Percentiles rank a stretch among this genome's conserved stretches.
Evolutionary conservation across 2,888 invertebrate genomes (phyloP).

Genomic region (Melipona bicolor): DNA sequence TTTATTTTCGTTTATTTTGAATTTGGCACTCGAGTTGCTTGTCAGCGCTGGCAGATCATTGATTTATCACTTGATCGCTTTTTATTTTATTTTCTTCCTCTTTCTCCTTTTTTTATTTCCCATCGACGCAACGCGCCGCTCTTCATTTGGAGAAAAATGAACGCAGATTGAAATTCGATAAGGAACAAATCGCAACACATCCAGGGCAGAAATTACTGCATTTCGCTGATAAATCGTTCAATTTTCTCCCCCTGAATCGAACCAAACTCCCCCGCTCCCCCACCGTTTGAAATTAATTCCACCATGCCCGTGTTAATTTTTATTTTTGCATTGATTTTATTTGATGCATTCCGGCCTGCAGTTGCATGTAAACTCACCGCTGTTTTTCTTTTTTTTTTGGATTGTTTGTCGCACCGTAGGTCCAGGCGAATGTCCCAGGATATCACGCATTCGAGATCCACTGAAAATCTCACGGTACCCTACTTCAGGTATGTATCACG

Average conservation of each 20-base stretch:
- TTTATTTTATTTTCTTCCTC: neutral
- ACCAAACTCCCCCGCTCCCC: too few species aligned
- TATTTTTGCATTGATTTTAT: constrained; percentile 37
- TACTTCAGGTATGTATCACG: constrained; percentile 81
- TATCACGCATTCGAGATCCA: constrained; percentile 84
- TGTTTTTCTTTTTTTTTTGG: constrained; percentile 50
- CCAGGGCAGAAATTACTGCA: neutral
- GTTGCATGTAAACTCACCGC: constrained; percentile 77
- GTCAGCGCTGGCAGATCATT: neutral
- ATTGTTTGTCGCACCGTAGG: constrained; percentile 88
- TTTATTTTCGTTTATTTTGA: neutral
- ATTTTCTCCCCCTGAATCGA: neutral
- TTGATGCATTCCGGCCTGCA: constrained; percentile 66
- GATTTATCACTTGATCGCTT: neutral
- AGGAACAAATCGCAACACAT: neutral
- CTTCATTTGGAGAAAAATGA: constrained; percentile 16
- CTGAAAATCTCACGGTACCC: constrained; percentile 79
- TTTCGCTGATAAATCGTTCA: neutral
- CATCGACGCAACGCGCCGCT: too few species aligned
- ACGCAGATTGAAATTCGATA: neutral
- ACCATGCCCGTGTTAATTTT: neutral
- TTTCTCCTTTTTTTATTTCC: neutral
- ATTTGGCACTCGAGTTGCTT: neutral
- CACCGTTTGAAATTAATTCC: neutral
- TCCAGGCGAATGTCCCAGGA: constrained; percentile 95